Conservation (phyloP, 2,797 vertebrate genomes). For the Gila robusta region DNA sequence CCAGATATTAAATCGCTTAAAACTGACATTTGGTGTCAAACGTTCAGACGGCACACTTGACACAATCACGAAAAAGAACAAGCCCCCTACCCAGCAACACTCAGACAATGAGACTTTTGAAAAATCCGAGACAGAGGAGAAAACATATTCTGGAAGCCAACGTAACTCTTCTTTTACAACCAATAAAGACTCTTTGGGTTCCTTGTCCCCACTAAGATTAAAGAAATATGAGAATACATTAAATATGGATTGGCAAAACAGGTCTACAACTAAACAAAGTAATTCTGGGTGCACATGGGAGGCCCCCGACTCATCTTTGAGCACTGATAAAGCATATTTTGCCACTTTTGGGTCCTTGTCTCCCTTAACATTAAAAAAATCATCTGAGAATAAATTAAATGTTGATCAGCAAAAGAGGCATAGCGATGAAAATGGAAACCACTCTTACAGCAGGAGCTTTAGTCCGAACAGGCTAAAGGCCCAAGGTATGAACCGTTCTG, state of each 20-base stretch:
- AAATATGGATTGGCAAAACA: conserved; percentile 27
- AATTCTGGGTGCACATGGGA: background rate
- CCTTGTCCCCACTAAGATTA: background rate
- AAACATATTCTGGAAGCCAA: background rate
- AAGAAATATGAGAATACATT: background rate
- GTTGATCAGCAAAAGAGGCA: conserved; percentile 23
- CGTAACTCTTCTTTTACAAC: conserved; percentile 6
- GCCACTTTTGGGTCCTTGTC: background rate
- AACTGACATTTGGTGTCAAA: conserved; percentile 72
- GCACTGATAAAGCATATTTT: background rate
- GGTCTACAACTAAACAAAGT: conserved; percentile 47
- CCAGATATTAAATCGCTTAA: conserved; percentile 74
- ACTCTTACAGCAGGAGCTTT: conserved; percentile 55
- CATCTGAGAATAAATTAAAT: background rate
- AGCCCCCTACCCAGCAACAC: conserved; percentile 60
- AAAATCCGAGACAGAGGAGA: conserved; percentile 2
- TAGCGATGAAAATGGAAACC: conserved; percentile 61
- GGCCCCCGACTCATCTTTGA: background rate
- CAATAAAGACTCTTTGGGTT: background rate
- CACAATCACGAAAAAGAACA: conserved; percentile 67
- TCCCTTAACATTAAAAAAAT: background rate
- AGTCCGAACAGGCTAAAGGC: conserved; percentile 53
- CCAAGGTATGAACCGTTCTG: conserved; percentile 49
- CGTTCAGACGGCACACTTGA: conserved; percentile 67
- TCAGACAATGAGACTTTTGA: conserved; percentile 52